These are phyloP conservation scores for Xiphydria camelus DNA, from an alignment of 2,888 invertebrate species.

Conservation along the genomic window DNA sequence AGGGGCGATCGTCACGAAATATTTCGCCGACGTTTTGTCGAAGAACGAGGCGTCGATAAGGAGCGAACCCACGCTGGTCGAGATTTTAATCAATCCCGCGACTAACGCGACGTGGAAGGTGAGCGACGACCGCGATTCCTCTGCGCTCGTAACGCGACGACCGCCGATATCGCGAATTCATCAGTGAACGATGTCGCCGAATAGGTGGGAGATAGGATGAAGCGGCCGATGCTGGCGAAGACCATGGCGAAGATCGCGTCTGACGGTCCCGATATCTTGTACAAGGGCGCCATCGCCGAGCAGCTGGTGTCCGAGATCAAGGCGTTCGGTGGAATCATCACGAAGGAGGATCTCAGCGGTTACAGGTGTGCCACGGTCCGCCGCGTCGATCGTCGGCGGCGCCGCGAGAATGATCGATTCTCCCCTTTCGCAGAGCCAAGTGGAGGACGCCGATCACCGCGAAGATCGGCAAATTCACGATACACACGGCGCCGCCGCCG, in stretches of 20 bases:
- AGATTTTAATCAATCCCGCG: slow-evolving; percentile 47
- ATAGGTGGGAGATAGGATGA: slow-evolving; percentile 66
- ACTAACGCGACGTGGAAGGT: slow-evolving; percentile 46
- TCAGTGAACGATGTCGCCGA: too few species aligned
- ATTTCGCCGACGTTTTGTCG: slow-evolving; percentile 65
- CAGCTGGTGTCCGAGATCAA: slow-evolving; percentile 71
- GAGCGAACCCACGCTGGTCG: slow-evolving; percentile 66
- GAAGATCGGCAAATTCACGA: slow-evolving; percentile 64
- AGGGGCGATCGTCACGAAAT: slow-evolving; percentile 72
- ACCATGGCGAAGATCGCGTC: slow-evolving; percentile 72
- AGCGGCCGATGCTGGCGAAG: slow-evolving; percentile 67
- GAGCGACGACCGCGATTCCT: too few species aligned
- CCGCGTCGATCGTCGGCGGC: too few species aligned
- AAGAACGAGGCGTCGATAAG: slow-evolving; percentile 61
- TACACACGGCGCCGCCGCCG: slow-evolving; percentile 84
- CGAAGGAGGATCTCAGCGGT: slow-evolving; percentile 72
- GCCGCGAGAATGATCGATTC: too few species aligned
- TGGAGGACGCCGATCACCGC: slow-evolving; percentile 67
- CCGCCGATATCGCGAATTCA: too few species aligned
- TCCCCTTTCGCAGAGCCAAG: slow-evolving; percentile 66
- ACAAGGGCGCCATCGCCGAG: slow-evolving; percentile 72
- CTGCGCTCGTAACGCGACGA: too few species aligned
- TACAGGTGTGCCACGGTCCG: slow-evolving; percentile 75
- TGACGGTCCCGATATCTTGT: slow-evolving; percentile 73
- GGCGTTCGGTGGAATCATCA: slow-evolving; percentile 74